Evolutionary conservation across 2,797 vertebrate genomes (phyloP).

Genomic region (Coregonus sp.): DNA sequence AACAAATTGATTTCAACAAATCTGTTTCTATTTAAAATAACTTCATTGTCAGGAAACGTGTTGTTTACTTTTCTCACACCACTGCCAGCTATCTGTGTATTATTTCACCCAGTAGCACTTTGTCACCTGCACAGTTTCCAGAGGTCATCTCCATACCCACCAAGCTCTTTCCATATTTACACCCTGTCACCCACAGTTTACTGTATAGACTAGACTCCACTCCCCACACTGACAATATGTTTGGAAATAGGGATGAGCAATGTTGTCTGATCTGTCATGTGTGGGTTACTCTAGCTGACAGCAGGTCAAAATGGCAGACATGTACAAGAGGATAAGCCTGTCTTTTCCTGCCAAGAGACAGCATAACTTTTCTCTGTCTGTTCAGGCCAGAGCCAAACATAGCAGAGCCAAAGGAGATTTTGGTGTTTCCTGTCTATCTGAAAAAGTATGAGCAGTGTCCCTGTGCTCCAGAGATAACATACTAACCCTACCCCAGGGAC

Average conservation of each 20-base stretch:
- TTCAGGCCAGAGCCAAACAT: conserved; percentile 36
- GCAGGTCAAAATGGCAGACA: conserved; percentile 27
- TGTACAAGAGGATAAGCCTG: conserved; percentile 39
- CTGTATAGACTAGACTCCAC: conserved; percentile 3
- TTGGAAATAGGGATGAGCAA: neutral
- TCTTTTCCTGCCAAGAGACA: conserved; percentile 42
- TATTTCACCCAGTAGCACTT: neutral
- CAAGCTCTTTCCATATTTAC: conserved; percentile 20
- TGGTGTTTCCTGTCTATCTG: conserved; percentile 56
- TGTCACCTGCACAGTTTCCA: neutral
- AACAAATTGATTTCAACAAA: neutral
- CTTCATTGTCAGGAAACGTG: neutral
- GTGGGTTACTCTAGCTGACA: conserved; percentile 2
- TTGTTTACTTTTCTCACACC: neutral
- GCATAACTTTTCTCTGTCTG: conserved; percentile 20
- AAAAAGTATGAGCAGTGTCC: conserved; percentile 28
- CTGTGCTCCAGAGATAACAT: conserved; percentile 71
- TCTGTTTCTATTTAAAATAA: neutral
- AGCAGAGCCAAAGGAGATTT: conserved; percentile 21
- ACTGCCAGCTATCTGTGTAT: neutral
- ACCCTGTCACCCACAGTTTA: conserved; percentile 13
- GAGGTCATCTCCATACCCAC: conserved; percentile 1
- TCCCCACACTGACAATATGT: neutral
- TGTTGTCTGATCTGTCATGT: conserved; percentile 40
- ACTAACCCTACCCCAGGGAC: conserved; percentile 46